phyloP scores from a whole-genome alignment of 1,140 invertebrate genomes.

The Cataglyphis hispanica region DNA sequence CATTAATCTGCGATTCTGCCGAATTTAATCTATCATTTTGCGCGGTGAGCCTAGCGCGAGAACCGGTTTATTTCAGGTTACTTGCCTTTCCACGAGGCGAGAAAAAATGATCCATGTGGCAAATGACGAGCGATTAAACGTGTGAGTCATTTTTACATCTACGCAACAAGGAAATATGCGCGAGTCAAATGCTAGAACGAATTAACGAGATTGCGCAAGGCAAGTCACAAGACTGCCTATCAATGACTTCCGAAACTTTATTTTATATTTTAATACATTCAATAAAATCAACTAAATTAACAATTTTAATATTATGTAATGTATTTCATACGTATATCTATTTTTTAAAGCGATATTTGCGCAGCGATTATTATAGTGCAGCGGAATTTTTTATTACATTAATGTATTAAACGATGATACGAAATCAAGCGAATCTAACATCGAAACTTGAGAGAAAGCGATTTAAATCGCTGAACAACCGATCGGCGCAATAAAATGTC shows the following conservation, averaged over 20 bases:
- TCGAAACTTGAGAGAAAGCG: constrained; percentile 33
- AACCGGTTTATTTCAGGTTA: constrained; percentile 58
- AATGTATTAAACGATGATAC: neutral
- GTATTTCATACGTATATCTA: no score
- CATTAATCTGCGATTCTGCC: constrained; percentile 40
- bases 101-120: constrained; percentile 28
- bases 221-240: constrained; percentile 17
- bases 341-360: no score
- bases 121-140: constrained; percentile 40
- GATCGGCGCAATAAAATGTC: constrained; percentile 1
- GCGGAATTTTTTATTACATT: constrained; percentile 14
- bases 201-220: constrained; percentile 23
- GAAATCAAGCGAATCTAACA: neutral
- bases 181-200: neutral
- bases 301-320: no score
- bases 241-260: constrained; percentile 22
- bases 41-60: neutral
- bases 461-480: constrained; percentile 3
- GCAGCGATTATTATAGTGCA: neutral
- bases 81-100: constrained; percentile 31
- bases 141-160: constrained; percentile 32
- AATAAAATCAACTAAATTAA: neutral
- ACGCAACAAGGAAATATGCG: constrained; percentile 27
- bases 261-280: neutral
- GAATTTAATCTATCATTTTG: constrained; percentile 46